Evolutionary conservation across 2,888 invertebrate genomes (phyloP), one percentile per base, ranked within the genome.

Genomic region (Allolobophora icterica): DNA sequence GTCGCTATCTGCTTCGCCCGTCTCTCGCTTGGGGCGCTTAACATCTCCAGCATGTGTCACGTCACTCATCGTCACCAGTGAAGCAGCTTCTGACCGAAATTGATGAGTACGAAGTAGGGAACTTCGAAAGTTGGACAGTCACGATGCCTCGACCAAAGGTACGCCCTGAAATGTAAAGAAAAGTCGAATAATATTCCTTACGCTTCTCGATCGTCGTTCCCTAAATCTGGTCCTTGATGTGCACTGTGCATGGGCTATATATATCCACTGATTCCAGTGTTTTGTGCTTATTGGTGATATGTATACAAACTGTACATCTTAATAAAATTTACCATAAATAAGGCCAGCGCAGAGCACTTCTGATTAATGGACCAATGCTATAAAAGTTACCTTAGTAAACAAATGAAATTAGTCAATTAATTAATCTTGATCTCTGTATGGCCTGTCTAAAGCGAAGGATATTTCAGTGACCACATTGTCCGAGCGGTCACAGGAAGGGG

Each of bases 391-490:
- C n/a, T n/a, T n/a, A n/a, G n/a, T n/a, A n/a, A n/a, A n/a, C n/a
- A n/a, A n/a, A n/a, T n/a, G n/a, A n/a, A n/a, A n/a, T n/a, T n/a
- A n/a, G n/a, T n/a, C n/a, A n/a, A n/a, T n/a, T n/a, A n/a, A n/a
- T n/a, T n/a, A n/a, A n/a, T n/a, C n/a, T n/a, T n/a, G n/a, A n/a
- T n/a, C n/a, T n/a, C n/a, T n/a, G n/a, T n/a, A n/a, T n/a, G n/a
- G n/a, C n/a, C n/a, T n/a, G n/a, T n/a, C n/a, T n/a, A n/a, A n/a
- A n/a, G n/a, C 89, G 45, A 91, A 95, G 95, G 95, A 95, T 93
- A 93, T 95, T 89, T 94, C 95, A 15, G 93, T 95, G 33, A 94
- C 94, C 21, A 94, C 95, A 24, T 94, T 94, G 24, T 94, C 94
- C 6, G 94, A 94, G 90, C 92, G 94, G 58, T 94, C 94, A 94